A percentile compares a stretch with the other conserved stretches of the same genome.
Conservation (phyloP, 2,113 vertebrate genomes). For the Sceloporus undulatus region DNA sequence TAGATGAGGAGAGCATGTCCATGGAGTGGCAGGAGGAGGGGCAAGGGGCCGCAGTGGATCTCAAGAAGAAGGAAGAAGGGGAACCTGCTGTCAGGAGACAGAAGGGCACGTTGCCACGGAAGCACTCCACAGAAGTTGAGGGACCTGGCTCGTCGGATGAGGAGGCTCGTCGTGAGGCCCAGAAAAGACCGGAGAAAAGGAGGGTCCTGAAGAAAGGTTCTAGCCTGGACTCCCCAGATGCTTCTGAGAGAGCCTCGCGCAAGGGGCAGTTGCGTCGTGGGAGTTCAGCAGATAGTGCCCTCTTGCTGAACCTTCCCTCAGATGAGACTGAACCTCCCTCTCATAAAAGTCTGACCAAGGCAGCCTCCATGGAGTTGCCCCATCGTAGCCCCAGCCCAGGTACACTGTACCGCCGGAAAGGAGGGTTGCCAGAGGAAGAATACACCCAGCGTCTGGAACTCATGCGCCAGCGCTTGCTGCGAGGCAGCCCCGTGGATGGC, state of each 20-base stretch:
- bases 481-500: slow-evolving; percentile 86
- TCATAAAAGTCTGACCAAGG: slow-evolving; percentile 49
- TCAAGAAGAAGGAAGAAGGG: slow-evolving; percentile 62
- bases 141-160: slow-evolving; percentile 81
- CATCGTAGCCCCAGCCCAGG: slow-evolving; percentile 85
- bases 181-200: slow-evolving; percentile 74
- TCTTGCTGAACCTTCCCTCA: slow-evolving; percentile 78
- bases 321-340: slow-evolving; percentile 68
- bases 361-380: slow-evolving; percentile 87
- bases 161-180: slow-evolving; percentile 71
- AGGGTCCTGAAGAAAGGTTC: slow-evolving; percentile 85
- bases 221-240: slow-evolving; percentile 79
- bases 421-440: slow-evolving; percentile 86
- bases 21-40: slow-evolving; percentile 80
- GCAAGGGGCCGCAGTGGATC: slow-evolving; percentile 21
- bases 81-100: slow-evolving; percentile 68
- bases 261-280: slow-evolving; percentile 90
- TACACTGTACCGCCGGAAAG: slow-evolving; percentile 77
- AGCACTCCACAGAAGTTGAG: slow-evolving; percentile 74
- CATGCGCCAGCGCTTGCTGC: slow-evolving; percentile 91
- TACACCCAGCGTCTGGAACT: slow-evolving; percentile 91
- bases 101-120: slow-evolving; percentile 51
- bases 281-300: slow-evolving; percentile 90
- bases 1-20: slow-evolving; percentile 56
- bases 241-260: slow-evolving; percentile 70